Conservation (phyloP, 2,888 invertebrate species). For the Hanleya hanleyi region DNA sequence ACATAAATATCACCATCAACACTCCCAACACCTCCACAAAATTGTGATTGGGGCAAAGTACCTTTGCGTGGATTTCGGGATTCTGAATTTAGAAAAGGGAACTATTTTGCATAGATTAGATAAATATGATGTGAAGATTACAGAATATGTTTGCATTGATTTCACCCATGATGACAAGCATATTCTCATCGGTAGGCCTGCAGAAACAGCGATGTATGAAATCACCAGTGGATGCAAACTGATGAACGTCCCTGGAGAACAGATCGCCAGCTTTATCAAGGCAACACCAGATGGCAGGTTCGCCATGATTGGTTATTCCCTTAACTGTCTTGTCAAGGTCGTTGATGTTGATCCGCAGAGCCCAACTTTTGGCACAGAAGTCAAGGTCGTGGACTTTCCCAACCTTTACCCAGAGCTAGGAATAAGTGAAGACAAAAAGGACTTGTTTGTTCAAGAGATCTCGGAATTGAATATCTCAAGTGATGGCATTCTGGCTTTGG, state of each 20-base stretch:
- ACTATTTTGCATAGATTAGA: slow-evolving; percentile 38
- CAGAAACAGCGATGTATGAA: slow-evolving; percentile 31
- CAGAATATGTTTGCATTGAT: slow-evolving; percentile 29
- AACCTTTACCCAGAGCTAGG: neutral
- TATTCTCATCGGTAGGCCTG: slow-evolving; percentile 33
- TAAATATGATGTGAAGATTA: slow-evolving; percentile 30
- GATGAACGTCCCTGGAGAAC: slow-evolving; percentile 28
- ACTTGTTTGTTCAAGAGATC: slow-evolving; percentile 28
- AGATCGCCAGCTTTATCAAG: slow-evolving; percentile 42
- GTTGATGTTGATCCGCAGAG: slow-evolving; percentile 24
- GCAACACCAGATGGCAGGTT: slow-evolving; percentile 44
- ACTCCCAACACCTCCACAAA: slow-evolving; percentile 33
- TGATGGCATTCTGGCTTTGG: slow-evolving; percentile 35
- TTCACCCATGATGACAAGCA: slow-evolving; percentile 36
- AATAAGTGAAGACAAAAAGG: neutral
- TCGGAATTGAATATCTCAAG: slow-evolving; percentile 35
- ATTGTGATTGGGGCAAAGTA: slow-evolving; percentile 27
- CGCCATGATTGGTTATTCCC: slow-evolving; percentile 47
- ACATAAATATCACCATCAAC: slow-evolving; percentile 23
- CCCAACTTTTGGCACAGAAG: neutral
- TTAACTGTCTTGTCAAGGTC: slow-evolving; percentile 49
- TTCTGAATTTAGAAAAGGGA: slow-evolving; percentile 34
- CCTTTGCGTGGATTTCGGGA: slow-evolving; percentile 40
- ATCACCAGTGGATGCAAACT: slow-evolving; percentile 30
- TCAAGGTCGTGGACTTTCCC: neutral